Evolutionary conservation across 2,888 invertebrate species (phyloP), one percentile per base, ranked within the genome.

Genomic region (Metopia argyrocephala): DNA sequence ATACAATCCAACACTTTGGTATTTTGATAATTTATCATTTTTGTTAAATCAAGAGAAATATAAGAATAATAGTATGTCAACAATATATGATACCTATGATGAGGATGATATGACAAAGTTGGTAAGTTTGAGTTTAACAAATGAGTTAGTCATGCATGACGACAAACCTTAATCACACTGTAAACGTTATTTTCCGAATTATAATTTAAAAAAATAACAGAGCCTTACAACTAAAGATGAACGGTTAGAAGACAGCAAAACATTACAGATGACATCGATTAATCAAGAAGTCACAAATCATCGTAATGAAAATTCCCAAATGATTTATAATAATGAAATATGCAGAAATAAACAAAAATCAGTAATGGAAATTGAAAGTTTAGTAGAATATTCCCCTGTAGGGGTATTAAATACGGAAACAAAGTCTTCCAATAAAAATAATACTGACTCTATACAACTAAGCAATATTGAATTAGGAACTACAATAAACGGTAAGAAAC

Each of bases 11-110:
- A 62, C 74, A 5, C n/a, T 68, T 50, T 76, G 80, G 52, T 83
- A 79, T 73, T 79, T 82, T 46, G 31, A 79, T 68, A 74, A 71
- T 27, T 61, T 78, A 21, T 71, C 78, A 23, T 81, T 81, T 64
- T 38, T 74, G 7, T 38, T 64, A 15, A 69, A 71, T 59, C 28
- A 50, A 23, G 61, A 50, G 15, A 69, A 74, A 56, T 71, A 45
- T 31, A 70, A 64, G 27, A 52, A 4, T 12, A 5, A n/a, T 57
- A 15, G 9, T 15, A n/a, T 21, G 2, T 62, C 31, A 5, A 48
- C 54, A 5, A 48, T 48, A 48, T 56, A 64, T 21, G 54, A 56
- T 15, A 57, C 59, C 7, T 71, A 38, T 48, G 61, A 71, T 25
- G 71, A 66, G n/a, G n/a, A n/a, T 31, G 65, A 65, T 27, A 59